Evolutionary conservation across 2,888 invertebrate species (phyloP), one percentile per base, ranked within the genome.

Genomic region (Metopia argyrocephala): DNA sequence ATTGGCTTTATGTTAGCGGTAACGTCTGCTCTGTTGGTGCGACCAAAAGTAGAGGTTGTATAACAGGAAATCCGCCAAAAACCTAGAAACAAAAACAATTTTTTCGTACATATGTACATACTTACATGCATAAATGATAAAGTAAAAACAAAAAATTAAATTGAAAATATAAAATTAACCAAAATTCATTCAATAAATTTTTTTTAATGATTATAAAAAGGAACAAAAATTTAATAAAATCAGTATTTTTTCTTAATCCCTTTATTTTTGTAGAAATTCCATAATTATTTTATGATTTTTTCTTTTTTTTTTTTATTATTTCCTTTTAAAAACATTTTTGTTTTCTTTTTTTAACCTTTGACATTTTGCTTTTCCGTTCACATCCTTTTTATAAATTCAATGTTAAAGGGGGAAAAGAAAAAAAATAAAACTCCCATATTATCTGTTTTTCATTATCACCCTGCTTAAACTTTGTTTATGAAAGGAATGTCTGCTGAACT

Each of bases 31-130:
- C 61, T 62, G 57, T 57, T 69, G 50, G 21, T 64, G 50, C 57
- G 61, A 23, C 54, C 31, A 68, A 38, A 38, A 38, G 38, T 38
- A 59, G 64, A 76, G 69, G 57, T 81, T 81, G 74, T 65, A 66
- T 76, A 81, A 74, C 76, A 76, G 80, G 80, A 81, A 81, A 81
- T 81, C 80, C 80, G 80, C 76, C 74, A 69, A n/a, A 38, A 38
- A 38, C 15, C 45, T 28, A 20, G 45, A 69, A 59, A 59, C 28
- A 62, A 68, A 71, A 62, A 59, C 45, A 27, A 46, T 62, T 66
- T 54, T 46, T 52, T 28, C 59, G 21, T 48, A 50, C 28, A 15
- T 66, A 45, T 38, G 21, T 4, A 52, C 48, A 73, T 59, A n/a
- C n/a, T n/a, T n/a, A 61, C n/a, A 59, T 45, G 38, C 56, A 48